phyloP scores from a whole-genome alignment of 2,113 vertebrate genomes.

The Montifringilla adamsi region DNA sequence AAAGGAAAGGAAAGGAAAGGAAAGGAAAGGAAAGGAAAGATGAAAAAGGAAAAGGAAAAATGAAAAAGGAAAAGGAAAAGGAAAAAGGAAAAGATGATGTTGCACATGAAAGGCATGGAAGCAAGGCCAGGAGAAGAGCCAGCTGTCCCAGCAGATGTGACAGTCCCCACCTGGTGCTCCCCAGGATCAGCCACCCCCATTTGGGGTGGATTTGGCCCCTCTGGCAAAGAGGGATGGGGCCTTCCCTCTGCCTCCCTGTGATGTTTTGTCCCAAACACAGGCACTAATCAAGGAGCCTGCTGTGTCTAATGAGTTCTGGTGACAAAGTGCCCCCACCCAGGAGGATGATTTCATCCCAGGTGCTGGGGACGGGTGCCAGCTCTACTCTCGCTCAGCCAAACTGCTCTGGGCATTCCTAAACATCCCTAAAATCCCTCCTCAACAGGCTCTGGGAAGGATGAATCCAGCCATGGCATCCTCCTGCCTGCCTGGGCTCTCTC shows the following conservation, averaged over 20 bases:
- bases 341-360: constrained; percentile 8
- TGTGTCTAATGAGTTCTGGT: not conserved
- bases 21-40: no score
- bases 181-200: not conserved
- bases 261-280: not conserved
- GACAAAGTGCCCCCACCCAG: not conserved
- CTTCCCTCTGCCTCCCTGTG: not conserved
- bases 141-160: not conserved
- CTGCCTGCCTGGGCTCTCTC: not conserved
- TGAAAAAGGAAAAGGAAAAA: no score
- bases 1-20: no score
- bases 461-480: not conserved
- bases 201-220: not conserved
- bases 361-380: constrained; percentile 21
- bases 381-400: not conserved
- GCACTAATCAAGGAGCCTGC: not conserved
- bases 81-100: no score
- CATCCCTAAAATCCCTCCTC: no score
- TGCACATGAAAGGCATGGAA: not conserved
- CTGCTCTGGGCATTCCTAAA: not conserved
- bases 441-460: not conserved
- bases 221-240: not conserved
- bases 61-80: no score
- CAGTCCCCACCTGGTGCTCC: not conserved
- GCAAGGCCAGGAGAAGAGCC: not conserved